Conservation (phyloP, 2,888 invertebrate species). For the Dolichomitus sp. region DNA sequence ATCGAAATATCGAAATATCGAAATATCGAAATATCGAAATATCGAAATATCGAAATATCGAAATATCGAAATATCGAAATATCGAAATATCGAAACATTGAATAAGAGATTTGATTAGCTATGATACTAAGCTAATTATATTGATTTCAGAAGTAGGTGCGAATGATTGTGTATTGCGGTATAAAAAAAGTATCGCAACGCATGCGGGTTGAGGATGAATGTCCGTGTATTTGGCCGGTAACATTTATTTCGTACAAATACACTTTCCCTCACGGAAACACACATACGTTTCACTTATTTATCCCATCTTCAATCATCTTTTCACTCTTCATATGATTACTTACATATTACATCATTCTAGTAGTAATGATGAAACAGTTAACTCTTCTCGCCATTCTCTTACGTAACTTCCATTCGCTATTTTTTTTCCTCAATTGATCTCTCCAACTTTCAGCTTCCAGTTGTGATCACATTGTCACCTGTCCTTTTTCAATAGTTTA, state of each 20-base stretch:
- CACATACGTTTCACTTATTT: conserved; percentile 31
- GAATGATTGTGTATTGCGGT: background rate
- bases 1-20: background rate
- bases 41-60: background rate
- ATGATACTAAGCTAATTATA: background rate
- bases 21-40: background rate
- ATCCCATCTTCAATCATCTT: conserved; percentile 26
- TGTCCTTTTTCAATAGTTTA: conserved; percentile 9
- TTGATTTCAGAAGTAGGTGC: background rate
- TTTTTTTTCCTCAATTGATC: conserved; percentile 1
- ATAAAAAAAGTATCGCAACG: conserved; percentile 54
- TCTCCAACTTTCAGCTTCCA: conserved; percentile 1
- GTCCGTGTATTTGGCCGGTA: conserved; percentile 41
- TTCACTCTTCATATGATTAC: conserved; percentile 43
- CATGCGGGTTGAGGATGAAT: conserved; percentile 52
- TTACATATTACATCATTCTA: conserved; percentile 62
- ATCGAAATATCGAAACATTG: background rate
- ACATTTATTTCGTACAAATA: conserved; percentile 68
- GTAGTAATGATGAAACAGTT: conserved; percentile 42
- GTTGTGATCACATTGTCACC: background rate
- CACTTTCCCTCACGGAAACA: conserved; percentile 36
- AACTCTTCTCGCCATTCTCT: conserved; percentile 39
- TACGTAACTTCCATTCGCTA: conserved; percentile 24
- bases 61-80: conserved; percentile 1
- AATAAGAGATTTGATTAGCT: background rate